Percentiles rank a stretch among this genome's conserved stretches.
These are phyloP conservation scores for Hormaphis cornu DNA, from an alignment of 1,140 invertebrate species.

Conservation along the genomic window DNA sequence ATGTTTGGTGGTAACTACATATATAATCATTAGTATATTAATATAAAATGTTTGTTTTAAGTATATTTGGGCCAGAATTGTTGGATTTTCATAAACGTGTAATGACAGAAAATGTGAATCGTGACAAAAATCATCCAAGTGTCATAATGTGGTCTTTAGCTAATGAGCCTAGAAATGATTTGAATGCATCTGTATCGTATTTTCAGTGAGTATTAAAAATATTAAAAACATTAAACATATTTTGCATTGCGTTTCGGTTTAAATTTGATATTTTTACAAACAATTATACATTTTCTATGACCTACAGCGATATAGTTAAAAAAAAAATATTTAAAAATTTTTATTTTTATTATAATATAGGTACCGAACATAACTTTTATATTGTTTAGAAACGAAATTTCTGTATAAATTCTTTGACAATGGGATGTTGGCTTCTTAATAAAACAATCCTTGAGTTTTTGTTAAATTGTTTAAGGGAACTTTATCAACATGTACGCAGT, in stretches of 20 bases:
- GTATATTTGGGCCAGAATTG: constrained; percentile 50
- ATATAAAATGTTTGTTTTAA: neutral
- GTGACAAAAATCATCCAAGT: constrained; percentile 89
- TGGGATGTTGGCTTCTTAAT: too few species aligned
- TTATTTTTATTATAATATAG: too few species aligned
- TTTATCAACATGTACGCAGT: constrained; percentile 4
- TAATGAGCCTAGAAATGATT: constrained; percentile 75
- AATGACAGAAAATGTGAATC: constrained; percentile 69
- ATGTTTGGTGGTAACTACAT: neutral
- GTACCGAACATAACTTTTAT: too few species aligned
- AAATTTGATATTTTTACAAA: too few species aligned
- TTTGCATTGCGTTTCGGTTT: too few species aligned
- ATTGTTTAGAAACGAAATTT: too few species aligned
- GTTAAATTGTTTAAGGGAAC: neutral
- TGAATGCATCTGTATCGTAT: constrained; percentile 60
- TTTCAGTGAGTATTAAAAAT: constrained; percentile 55
- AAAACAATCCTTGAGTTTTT: neutral
- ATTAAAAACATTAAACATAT: neutral
- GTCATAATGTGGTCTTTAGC: constrained; percentile 96
- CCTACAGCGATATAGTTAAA: too few species aligned
- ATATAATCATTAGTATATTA: neutral
- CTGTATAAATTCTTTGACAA: too few species aligned
- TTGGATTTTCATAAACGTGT: constrained; percentile 72
- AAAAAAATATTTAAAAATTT: too few species aligned
- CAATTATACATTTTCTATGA: too few species aligned